phyloP scores from a whole-genome alignment of 2,113 vertebrate species.

The Arvicanthis niloticus region DNA sequence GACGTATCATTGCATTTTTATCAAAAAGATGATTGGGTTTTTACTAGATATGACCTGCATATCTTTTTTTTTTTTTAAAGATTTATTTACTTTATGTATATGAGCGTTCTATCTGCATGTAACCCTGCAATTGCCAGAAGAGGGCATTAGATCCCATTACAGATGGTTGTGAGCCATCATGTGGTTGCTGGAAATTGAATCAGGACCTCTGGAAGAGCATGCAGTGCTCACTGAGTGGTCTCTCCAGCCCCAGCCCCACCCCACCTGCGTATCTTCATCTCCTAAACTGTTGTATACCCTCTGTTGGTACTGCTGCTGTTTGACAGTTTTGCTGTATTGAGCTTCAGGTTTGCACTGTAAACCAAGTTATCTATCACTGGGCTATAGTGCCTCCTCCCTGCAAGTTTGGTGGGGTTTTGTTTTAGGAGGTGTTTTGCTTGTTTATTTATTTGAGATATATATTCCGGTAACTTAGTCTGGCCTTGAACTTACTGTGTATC shows the following conservation, averaged over 20 bases:
- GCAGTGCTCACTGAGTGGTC: too few species aligned
- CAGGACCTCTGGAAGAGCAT: too few species aligned
- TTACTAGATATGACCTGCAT: neutral
- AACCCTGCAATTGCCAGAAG: too few species aligned
- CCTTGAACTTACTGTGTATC: neutral
- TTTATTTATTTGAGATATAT: neutral
- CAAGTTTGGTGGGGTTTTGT: neutral
- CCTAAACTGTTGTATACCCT: neutral
- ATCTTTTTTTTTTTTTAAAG: neutral
- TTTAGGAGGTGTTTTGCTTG: neutral
- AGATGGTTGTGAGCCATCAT: too few species aligned
- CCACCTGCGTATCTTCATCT: neutral
- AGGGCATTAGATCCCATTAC: too few species aligned
- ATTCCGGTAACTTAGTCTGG: neutral
- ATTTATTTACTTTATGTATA: too few species aligned
- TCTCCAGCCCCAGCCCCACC: too few species aligned
- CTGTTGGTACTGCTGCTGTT: neutral
- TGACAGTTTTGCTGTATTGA: neutral
- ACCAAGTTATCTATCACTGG: neutral
- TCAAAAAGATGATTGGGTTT: conserved; percentile 15
- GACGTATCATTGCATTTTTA: conserved; percentile 4
- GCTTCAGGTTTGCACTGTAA: neutral
- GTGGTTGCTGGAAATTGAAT: too few species aligned
- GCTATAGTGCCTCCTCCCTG: too few species aligned
- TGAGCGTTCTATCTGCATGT: too few species aligned